These are phyloP conservation scores for Drosophila nigromelanica DNA, from an alignment of 1,140 invertebrate genomes.

Conservation along the genomic window DNA sequence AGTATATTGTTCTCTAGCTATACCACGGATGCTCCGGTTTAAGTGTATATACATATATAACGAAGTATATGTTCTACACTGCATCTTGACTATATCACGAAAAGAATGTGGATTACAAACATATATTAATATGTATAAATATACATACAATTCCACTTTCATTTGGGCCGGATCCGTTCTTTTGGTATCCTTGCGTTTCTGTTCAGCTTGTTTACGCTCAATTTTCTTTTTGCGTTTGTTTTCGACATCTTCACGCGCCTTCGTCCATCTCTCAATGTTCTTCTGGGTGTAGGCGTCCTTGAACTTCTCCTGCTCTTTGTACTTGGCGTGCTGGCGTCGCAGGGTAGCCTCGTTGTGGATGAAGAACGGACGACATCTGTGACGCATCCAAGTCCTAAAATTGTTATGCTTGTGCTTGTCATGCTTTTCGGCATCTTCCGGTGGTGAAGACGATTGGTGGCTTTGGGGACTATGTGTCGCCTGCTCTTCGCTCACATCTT, in stretches of 20 bases:
- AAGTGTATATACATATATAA: too few relatives aligned
- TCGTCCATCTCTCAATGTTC: slow-evolving; percentile 50
- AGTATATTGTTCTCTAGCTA: background rate
- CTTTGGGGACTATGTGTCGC: too few relatives aligned
- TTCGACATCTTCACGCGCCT: slow-evolving; percentile 28
- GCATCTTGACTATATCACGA: too few relatives aligned
- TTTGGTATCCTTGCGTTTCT: background rate
- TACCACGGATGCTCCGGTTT: too few relatives aligned
- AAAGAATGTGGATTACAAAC: background rate
- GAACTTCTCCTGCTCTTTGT: slow-evolving; percentile 7
- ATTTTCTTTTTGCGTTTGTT: background rate
- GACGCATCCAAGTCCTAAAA: slow-evolving; percentile 34
- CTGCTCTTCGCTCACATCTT: too few relatives aligned
- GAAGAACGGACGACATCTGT: slow-evolving; percentile 37
- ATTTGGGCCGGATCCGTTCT: too few relatives aligned
- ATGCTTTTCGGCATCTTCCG: background rate
- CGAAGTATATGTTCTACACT: too few relatives aligned
- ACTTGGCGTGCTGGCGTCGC: slow-evolving; percentile 14
- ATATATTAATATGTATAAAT: background rate
- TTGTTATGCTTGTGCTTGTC: background rate
- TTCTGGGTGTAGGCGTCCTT: slow-evolving; percentile 20
- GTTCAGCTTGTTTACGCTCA: background rate
- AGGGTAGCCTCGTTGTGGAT: slow-evolving; percentile 45
- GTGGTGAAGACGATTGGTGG: too few relatives aligned
- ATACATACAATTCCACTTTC: background rate